Percentiles rank a stretch among this genome's conserved stretches.
phyloP scores from a whole-genome alignment of 2,888 invertebrate species.

The Agrochola litura region DNA sequence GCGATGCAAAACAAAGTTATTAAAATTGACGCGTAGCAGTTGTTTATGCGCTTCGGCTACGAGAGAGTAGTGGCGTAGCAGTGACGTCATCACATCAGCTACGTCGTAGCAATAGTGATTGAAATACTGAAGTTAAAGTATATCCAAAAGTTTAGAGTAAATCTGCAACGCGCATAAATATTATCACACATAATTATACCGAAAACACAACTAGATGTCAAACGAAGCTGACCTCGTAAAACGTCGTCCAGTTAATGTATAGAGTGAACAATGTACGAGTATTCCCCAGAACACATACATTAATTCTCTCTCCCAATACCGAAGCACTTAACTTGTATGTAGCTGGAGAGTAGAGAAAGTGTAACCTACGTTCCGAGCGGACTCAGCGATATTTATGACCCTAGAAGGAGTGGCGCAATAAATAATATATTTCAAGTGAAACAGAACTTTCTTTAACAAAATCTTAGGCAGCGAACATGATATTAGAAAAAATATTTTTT shows the following conservation, averaged over 20 bases:
- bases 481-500: conserved; percentile 36
- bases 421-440: conserved; percentile 63
- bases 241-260: conserved; percentile 47
- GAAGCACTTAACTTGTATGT: conserved; percentile 66
- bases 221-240: conserved; percentile 56
- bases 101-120: conserved; percentile 19
- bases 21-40: conserved; percentile 17
- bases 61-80: conserved; percentile 6
- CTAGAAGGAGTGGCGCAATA: conserved; percentile 58
- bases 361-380: conserved; percentile 60
- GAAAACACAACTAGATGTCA: conserved; percentile 41
- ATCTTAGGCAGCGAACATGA: conserved; percentile 21
- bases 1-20: conserved; percentile 3
- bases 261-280: conserved; percentile 54
- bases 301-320: conserved; percentile 60
- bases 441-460: conserved; percentile 43
- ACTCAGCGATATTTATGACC: conserved; percentile 65
- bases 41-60: neutral
- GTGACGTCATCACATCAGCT: conserved; percentile 23
- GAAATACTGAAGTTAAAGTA: neutral
- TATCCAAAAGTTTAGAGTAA: conserved; percentile 19
- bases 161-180: conserved; percentile 32
- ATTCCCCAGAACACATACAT: conserved; percentile 56
- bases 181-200: conserved; percentile 41
- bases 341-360: conserved; percentile 55